These are phyloP conservation scores for Sinocyclocheilus anshuiensis DNA, from an alignment of 2,113 vertebrate genomes.

Conservation along the genomic window DNA sequence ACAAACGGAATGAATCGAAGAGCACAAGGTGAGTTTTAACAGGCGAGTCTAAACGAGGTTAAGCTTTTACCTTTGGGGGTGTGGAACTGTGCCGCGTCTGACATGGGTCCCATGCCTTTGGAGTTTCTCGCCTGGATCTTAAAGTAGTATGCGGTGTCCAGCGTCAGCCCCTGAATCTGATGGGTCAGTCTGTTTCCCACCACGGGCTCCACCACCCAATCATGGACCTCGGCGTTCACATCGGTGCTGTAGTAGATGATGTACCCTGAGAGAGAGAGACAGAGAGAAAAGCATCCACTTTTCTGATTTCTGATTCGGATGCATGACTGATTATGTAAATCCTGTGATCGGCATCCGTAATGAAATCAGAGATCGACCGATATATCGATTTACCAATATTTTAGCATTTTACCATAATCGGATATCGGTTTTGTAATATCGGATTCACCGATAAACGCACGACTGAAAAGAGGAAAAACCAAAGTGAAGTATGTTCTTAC, in stretches of 20 bases:
- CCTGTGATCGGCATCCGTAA: not conserved
- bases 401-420: no score
- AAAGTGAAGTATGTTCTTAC: no score
- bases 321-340: not conserved
- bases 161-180: constrained; percentile 96
- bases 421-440: no score
- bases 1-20: constrained; percentile 59
- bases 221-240: constrained; percentile 92
- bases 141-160: constrained; percentile 96
- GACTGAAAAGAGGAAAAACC: no score
- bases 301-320: not conserved
- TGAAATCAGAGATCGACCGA: not conserved
- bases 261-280: constrained; percentile 79
- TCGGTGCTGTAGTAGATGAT: constrained; percentile 99
- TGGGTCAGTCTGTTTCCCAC: constrained; percentile 96
- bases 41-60: not conserved
- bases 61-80: constrained; percentile 89
- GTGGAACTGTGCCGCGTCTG: constrained; percentile 92
- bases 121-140: constrained; percentile 98
- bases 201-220: constrained; percentile 97
- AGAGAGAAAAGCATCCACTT: not conserved
- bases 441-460: no score
- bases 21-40: not conserved
- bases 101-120: constrained; percentile 99
- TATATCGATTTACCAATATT: no score